A percentile compares a stretch with the other conserved stretches of the same genome.
Conservation (phyloP, 2,888 invertebrate species). For the Sarcophaga caerulescens region DNA sequence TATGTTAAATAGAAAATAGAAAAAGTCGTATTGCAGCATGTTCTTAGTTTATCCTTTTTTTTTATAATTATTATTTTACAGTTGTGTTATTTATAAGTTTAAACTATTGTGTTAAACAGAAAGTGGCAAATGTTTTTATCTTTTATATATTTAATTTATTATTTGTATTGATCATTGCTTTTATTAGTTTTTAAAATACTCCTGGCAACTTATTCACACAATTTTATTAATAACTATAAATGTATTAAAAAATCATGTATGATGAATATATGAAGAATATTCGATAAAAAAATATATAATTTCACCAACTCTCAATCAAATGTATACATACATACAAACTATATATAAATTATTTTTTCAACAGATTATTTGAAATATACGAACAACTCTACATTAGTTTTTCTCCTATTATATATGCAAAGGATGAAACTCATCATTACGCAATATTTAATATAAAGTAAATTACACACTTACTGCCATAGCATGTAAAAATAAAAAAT, state of each 20-base stretch:
- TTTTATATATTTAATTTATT: slow-evolving; percentile 2
- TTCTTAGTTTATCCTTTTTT: neutral
- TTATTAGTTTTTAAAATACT: slow-evolving; percentile 47
- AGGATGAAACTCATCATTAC: slow-evolving; percentile 1
- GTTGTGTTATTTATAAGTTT: slow-evolving; percentile 6
- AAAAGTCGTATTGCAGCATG: neutral
- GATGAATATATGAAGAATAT: neutral
- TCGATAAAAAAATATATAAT: neutral
- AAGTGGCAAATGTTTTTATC: slow-evolving; percentile 14
- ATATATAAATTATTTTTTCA: slow-evolving; percentile 22
- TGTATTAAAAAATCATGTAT: slow-evolving; percentile 26
- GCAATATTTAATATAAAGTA: slow-evolving; percentile 26
- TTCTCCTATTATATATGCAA: slow-evolving; percentile 11
- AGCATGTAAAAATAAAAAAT: slow-evolving; percentile 61
- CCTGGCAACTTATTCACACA: slow-evolving; percentile 40
- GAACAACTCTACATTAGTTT: neutral
- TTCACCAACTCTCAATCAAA: neutral
- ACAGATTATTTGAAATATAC: neutral
- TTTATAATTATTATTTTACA: neutral
- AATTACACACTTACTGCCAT: slow-evolving; percentile 66
- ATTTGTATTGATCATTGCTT: slow-evolving; percentile 24
- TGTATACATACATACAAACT: slow-evolving; percentile 4
- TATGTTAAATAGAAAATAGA: neutral
- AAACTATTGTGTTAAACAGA: neutral
- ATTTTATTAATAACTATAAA: slow-evolving; percentile 26